Evolutionary conservation across 1,140 invertebrate genomes (phyloP).

Genomic region (Drosophila trapezifrons): DNA sequence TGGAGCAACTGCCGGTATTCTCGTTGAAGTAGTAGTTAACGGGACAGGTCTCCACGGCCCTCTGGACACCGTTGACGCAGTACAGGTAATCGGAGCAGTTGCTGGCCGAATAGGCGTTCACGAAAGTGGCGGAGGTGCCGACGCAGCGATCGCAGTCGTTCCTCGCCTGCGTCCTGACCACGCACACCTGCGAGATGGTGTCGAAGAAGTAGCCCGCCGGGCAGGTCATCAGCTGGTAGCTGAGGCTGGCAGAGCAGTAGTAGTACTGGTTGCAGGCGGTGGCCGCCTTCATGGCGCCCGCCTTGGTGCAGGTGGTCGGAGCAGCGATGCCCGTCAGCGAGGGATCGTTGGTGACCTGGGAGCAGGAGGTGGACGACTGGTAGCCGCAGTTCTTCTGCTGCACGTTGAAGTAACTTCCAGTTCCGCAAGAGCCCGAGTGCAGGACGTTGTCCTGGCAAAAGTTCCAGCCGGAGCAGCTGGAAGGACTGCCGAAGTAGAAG

Average conservation of each 20-base stretch:
- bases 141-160: slow-evolving; percentile 63
- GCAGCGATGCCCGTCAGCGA: slow-evolving; percentile 12
- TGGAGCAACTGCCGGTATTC: slow-evolving; percentile 4
- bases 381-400: slow-evolving; percentile 42
- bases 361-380: slow-evolving; percentile 19
- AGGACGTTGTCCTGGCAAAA: slow-evolving; percentile 36
- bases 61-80: slow-evolving; percentile 47
- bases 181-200: slow-evolving; percentile 33
- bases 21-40: slow-evolving; percentile 49
- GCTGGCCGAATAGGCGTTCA: slow-evolving; percentile 48
- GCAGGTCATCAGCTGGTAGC: slow-evolving; percentile 37
- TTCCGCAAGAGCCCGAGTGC: slow-evolving; percentile 26
- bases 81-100: slow-evolving; percentile 50
- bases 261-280: slow-evolving; percentile 56
- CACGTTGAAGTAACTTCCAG: slow-evolving; percentile 28
- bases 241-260: slow-evolving; percentile 11
- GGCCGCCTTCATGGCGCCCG: slow-evolving; percentile 20
- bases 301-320: slow-evolving; percentile 19
- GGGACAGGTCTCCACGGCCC: slow-evolving; percentile 28
- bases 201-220: slow-evolving; percentile 37
- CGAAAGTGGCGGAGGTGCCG: slow-evolving; percentile 45
- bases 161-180: slow-evolving; percentile 37
- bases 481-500: slow-evolving; percentile 53
- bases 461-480: slow-evolving; percentile 48
- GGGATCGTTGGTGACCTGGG: slow-evolving; percentile 59